Evolutionary conservation across 2,888 invertebrate species (phyloP).

Genomic region (Netelia inedita): DNA sequence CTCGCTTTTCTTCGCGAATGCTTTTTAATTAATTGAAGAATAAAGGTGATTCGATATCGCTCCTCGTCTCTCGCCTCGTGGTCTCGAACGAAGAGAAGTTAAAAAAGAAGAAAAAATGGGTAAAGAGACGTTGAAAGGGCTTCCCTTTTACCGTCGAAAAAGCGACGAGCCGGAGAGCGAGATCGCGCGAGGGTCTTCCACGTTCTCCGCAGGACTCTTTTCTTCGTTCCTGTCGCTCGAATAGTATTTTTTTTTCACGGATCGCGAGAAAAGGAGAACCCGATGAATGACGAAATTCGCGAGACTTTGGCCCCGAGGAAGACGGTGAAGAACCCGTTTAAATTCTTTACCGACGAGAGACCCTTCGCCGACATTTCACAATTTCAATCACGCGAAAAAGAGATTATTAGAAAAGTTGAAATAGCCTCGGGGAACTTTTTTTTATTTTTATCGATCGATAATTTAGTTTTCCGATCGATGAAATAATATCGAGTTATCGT

Average conservation of each 20-base stretch:
- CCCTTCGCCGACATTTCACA: constrained; percentile 14
- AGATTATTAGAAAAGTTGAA: background rate
- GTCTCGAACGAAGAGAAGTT: background rate
- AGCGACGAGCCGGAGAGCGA: background rate
- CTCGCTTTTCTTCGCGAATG: constrained; percentile 17
- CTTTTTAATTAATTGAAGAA: constrained; percentile 58
- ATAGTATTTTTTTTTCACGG: background rate
- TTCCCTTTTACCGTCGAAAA: constrained; percentile 28
- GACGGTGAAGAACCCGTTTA: constrained; percentile 16
- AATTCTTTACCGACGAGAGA: background rate
- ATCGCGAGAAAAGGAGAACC: background rate
- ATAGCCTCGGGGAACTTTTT: background rate
- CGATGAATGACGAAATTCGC: constrained; percentile 64
- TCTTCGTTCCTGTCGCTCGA: background rate
- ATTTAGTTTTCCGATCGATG: background rate
- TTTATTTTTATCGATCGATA: background rate
- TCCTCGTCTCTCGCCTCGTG: constrained; percentile 5
- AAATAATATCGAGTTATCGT: background rate
- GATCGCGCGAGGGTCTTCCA: constrained; percentile 22
- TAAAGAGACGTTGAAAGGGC: constrained; percentile 42
- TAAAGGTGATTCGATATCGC: constrained; percentile 49
- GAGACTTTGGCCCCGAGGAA: constrained; percentile 54
- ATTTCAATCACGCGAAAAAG: constrained; percentile 7
- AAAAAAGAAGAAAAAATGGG: constrained; percentile 16
- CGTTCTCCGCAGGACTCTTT: constrained; percentile 8